Percentiles rank a stretch among this genome's conserved stretches.
phyloP scores from a whole-genome alignment of 1,140 invertebrate genomes.

The Caligus rogercresseyi region DNA sequence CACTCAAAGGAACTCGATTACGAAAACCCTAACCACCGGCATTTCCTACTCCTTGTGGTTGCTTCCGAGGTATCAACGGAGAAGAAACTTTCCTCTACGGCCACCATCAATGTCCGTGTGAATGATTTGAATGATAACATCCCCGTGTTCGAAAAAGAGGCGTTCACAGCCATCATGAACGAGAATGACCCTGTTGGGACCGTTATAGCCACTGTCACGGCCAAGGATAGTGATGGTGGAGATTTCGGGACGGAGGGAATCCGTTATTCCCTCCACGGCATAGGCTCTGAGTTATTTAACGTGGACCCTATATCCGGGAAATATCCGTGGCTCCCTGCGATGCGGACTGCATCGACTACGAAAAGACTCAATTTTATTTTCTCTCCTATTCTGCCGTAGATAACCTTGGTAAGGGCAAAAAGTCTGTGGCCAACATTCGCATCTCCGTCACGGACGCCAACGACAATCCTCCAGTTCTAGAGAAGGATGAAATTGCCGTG shows the following conservation, averaged over 20 bases:
- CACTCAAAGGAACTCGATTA: slow-evolving; percentile 62
- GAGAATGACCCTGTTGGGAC: slow-evolving; percentile 52
- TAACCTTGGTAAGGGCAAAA: slow-evolving; percentile 54
- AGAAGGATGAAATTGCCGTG: background rate
- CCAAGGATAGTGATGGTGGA: slow-evolving; percentile 63
- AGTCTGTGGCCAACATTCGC: slow-evolving; percentile 51
- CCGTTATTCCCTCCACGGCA: slow-evolving; percentile 61
- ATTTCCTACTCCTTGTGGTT: slow-evolving; percentile 63
- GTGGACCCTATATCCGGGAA: slow-evolving; percentile 54
- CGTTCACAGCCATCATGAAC: slow-evolving; percentile 47
- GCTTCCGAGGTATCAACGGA: slow-evolving; percentile 7
- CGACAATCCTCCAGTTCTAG: slow-evolving; percentile 17
- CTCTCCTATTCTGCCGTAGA: slow-evolving; percentile 59
- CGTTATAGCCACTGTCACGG: slow-evolving; percentile 51
- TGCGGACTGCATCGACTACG: slow-evolving; percentile 60
- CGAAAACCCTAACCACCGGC: slow-evolving; percentile 75
- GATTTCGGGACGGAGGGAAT: slow-evolving; percentile 59
- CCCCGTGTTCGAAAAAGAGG: slow-evolving; percentile 53
- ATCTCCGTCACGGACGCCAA: slow-evolving; percentile 38
- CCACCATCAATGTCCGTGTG: slow-evolving; percentile 62
- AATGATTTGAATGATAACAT: slow-evolving; percentile 78
- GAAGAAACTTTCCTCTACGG: slow-evolving; percentile 52
- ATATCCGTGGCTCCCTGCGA: slow-evolving; percentile 62
- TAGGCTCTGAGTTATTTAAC: slow-evolving; percentile 57
- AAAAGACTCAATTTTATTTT: slow-evolving; percentile 59